Percentiles rank a stretch among this genome's conserved stretches.
Evolutionary conservation across 2,888 invertebrate genomes (phyloP).

Genomic region (Phragmatobia fuliginosa): DNA sequence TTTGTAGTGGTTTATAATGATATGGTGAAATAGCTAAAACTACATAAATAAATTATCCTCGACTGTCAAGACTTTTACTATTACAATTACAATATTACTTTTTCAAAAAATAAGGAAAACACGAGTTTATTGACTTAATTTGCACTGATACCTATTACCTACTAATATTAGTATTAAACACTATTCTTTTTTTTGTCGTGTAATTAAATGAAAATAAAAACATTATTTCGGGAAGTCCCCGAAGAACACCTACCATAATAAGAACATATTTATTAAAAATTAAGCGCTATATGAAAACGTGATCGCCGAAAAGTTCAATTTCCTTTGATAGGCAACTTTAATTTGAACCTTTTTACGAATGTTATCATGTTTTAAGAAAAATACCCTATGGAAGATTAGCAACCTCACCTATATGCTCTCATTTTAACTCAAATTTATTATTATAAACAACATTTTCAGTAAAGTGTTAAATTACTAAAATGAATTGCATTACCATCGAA

Average conservation of each 20-base stretch:
- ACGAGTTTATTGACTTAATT: no score
- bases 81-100: background rate
- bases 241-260: background rate
- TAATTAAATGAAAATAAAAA: no score
- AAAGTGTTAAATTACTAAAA: background rate
- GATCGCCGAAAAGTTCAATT: background rate
- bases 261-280: background rate
- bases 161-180: no score
- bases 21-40: no score
- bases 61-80: background rate
- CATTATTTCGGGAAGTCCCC: no score
- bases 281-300: background rate
- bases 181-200: background rate
- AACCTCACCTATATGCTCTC: background rate
- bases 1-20: no score
- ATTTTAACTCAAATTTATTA: background rate
- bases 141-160: no score
- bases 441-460: background rate
- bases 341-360: background rate
- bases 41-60: background rate
- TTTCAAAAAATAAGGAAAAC: background rate
- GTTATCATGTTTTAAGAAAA: background rate
- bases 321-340: background rate
- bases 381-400: background rate
- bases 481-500: background rate